Percentiles rank a stretch among this genome's conserved stretches.
phyloP scores from a whole-genome alignment of 2,888 invertebrate genomes.

The Amaurobius ferox region DNA sequence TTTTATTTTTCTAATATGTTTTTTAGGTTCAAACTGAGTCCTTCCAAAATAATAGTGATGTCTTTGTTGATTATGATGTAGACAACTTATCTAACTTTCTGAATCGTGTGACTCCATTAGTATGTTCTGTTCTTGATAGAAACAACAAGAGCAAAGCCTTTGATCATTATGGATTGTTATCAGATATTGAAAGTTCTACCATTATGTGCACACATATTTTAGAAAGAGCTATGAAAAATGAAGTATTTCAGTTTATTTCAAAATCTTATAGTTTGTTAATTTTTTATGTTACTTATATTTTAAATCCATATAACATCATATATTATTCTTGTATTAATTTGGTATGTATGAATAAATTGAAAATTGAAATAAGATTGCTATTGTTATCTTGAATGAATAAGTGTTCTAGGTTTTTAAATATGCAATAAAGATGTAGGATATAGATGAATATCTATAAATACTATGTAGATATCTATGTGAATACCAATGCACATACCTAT shows the following conservation, averaged over 20 bases:
- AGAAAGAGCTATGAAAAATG: conserved; percentile 32
- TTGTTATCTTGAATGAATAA: too few species aligned
- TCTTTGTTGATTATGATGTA: conserved; percentile 45
- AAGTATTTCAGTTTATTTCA: conserved; percentile 14
- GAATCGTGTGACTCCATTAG: conserved; percentile 39
- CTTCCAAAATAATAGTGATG: conserved; percentile 5
- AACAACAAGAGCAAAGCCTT: conserved; percentile 58
- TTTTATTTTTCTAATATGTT: background rate
- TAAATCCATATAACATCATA: background rate
- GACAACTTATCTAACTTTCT: conserved; percentile 38
- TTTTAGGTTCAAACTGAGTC: conserved; percentile 63
- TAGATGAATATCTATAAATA: too few species aligned
- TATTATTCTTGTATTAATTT: background rate
- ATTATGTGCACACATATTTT: conserved; percentile 45
- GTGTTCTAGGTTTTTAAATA: too few species aligned
- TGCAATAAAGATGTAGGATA: too few species aligned
- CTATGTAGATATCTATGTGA: too few species aligned
- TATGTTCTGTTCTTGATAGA: conserved; percentile 58
- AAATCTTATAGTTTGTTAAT: background rate
- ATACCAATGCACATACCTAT: too few species aligned
- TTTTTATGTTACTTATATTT: background rate
- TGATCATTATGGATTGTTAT: conserved; percentile 43
- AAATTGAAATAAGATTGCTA: too few species aligned
- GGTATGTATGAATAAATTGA: too few species aligned
- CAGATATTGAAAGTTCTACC: conserved; percentile 34